phyloP scores from a whole-genome alignment of 64 coral and sea anemone species.

The Porites lutea region DNA sequence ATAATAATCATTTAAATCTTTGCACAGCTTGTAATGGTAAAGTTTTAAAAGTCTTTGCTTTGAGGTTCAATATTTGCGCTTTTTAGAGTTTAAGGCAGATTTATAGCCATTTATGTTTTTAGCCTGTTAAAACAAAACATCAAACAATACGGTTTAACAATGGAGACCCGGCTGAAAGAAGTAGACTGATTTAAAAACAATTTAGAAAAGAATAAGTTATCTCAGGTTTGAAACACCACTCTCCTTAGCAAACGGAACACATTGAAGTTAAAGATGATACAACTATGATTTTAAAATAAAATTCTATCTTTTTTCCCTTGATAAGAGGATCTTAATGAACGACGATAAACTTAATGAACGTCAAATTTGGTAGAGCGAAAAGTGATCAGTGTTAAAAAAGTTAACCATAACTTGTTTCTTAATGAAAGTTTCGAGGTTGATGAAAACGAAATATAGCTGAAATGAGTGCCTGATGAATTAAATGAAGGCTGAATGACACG shows the following conservation, averaged over 20 bases:
- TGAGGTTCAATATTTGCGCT: not conserved
- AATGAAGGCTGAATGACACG: not conserved
- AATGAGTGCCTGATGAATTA: not conserved
- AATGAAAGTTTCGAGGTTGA: not conserved
- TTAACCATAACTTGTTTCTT: too few species aligned
- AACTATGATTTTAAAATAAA: too few species aligned
- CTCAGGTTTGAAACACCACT: not conserved
- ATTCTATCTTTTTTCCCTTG: too few species aligned
- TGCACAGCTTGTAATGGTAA: not conserved
- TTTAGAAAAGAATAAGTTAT: not conserved
- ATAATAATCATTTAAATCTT: not conserved
- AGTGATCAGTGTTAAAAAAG: not conserved
- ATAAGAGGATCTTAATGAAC: too few species aligned
- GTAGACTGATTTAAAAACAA: conserved; percentile 23
- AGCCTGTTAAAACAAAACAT: conserved; percentile 42
- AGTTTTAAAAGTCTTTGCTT: not conserved
- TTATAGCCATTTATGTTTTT: conserved; percentile 36
- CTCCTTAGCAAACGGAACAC: too few species aligned
- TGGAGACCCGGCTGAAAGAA: conserved; percentile 11
- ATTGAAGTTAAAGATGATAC: too few species aligned
- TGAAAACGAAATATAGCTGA: not conserved
- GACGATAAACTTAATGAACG: too few species aligned
- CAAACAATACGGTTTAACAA: conserved; percentile 2
- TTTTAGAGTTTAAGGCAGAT: not conserved
- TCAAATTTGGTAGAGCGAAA: not conserved